Percentiles rank a stretch among this genome's conserved stretches.
These are phyloP conservation scores for Herpetotheres cachinnans DNA, from an alignment of 2,113 vertebrate species.

Conservation along the genomic window DNA sequence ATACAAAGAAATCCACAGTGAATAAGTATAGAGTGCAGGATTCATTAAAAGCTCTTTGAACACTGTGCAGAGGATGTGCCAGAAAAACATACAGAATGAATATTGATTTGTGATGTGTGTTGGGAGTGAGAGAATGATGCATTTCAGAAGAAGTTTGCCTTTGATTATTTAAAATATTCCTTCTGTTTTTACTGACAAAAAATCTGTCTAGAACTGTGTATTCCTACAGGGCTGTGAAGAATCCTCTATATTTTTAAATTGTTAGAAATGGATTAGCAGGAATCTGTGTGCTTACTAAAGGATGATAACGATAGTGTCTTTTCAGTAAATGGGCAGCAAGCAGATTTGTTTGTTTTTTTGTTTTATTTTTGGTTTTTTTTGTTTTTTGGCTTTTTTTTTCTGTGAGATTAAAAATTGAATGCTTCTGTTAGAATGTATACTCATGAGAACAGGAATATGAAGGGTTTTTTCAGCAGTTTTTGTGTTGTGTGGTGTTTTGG, in stretches of 20 bases:
- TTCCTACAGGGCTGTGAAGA: background rate
- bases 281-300: background rate
- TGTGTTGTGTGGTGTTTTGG: background rate
- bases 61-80: background rate
- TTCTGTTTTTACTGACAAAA: background rate
- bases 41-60: conserved; percentile 19
- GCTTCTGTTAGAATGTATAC: background rate
- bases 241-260: background rate
- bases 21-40: background rate
- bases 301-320: background rate
- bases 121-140: background rate
- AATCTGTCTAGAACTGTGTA: background rate
- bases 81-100: background rate
- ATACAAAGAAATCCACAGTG: background rate
- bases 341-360: background rate
- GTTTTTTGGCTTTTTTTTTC: background rate
- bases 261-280: background rate
- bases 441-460: background rate
- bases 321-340: background rate
- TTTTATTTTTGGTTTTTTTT: background rate
- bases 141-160: background rate
- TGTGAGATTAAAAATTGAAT: background rate
- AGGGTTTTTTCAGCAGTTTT: background rate
- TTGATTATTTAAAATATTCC: background rate
- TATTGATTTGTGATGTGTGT: background rate